phyloP scores from a whole-genome alignment of 2,888 invertebrate genomes.

The Esperia sulphurella region DNA sequence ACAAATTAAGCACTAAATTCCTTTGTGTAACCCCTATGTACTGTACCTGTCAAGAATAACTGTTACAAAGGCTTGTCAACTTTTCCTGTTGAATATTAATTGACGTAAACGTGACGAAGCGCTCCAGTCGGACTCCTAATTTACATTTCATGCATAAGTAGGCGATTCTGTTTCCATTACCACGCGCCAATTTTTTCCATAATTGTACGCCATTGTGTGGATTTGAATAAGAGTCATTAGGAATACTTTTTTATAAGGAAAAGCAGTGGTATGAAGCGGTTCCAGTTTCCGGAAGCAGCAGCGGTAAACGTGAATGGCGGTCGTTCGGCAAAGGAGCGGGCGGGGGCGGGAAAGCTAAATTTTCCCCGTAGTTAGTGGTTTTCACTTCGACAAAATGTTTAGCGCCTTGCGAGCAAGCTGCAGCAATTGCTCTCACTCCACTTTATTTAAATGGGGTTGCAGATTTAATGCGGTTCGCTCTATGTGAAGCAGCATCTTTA shows the following conservation, averaged over 20 bases:
- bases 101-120: conserved; percentile 22
- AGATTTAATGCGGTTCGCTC: not conserved
- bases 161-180: conserved; percentile 30
- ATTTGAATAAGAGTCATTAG: conserved; percentile 33
- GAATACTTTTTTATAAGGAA: conserved; percentile 20
- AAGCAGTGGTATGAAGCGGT: conserved; percentile 7
- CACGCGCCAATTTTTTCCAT: conserved; percentile 30
- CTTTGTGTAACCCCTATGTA: not conserved
- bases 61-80: conserved; percentile 14
- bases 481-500: not conserved
- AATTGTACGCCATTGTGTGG: conserved; percentile 29
- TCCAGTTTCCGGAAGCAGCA: conserved; percentile 23
- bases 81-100: conserved; percentile 27
- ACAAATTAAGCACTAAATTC: conserved; percentile 1
- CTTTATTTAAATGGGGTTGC: conserved; percentile 3
- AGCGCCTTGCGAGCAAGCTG: conserved; percentile 3
- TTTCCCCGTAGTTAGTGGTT: conserved; percentile 48
- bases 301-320: conserved; percentile 30
- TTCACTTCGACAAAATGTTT: conserved; percentile 34
- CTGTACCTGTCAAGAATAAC: not conserved
- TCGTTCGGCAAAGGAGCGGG: conserved; percentile 22
- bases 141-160: conserved; percentile 39
- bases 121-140: conserved; percentile 26
- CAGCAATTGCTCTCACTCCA: conserved; percentile 5
- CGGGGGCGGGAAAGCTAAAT: conserved; percentile 23